Conservation (phyloP, 92 coral and sea anemone genomes). For the Bergia puertoricense region DNA sequence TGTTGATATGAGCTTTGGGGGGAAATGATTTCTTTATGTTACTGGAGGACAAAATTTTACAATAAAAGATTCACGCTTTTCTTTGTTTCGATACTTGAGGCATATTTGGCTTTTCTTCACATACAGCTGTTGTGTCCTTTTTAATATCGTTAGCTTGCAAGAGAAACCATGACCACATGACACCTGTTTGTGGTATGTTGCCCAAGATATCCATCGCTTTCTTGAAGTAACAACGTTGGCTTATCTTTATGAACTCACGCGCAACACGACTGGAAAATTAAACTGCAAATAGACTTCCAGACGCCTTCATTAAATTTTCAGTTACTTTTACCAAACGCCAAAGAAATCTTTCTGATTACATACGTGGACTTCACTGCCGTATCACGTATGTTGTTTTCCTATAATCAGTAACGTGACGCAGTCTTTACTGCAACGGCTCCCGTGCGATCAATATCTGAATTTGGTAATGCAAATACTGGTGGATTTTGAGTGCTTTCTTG, state of each 20-base stretch:
- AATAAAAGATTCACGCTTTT: not conserved
- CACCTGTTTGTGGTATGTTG: conserved; percentile 34
- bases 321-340: not conserved
- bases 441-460: conserved; percentile 36
- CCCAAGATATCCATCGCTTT: conserved; percentile 27
- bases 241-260: conserved; percentile 1
- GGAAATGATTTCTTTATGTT: not conserved
- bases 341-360: not conserved
- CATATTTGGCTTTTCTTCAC: not conserved
- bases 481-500: conserved; percentile 36
- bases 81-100: not conserved
- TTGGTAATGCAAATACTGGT: conserved; percentile 16
- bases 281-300: not conserved
- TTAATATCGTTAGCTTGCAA: not conserved
- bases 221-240: not conserved
- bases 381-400: not conserved
- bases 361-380: not conserved
- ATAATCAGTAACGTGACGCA: conserved; percentile 25
- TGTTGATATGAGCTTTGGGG: not conserved
- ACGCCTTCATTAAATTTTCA: not conserved
- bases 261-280: conserved; percentile 6
- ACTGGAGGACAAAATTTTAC: not conserved
- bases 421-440: not conserved
- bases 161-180: conserved; percentile 31
- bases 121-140: conserved; percentile 12